These are phyloP conservation scores for Caenorhabditis angaria DNA, from an alignment of 2,888 invertebrate species.

Conservation along the genomic window DNA sequence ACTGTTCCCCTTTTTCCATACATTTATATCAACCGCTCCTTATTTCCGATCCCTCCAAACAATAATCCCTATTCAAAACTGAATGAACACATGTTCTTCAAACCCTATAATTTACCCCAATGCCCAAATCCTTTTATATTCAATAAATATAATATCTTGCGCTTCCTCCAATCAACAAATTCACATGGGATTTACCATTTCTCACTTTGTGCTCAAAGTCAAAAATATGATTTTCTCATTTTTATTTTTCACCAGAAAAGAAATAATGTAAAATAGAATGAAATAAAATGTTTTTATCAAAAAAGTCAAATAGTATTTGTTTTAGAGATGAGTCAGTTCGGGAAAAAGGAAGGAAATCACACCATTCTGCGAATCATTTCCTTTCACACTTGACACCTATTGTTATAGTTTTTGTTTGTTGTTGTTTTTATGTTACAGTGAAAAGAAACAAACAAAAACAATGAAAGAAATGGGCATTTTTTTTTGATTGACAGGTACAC, in stretches of 20 bases:
- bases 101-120: background rate
- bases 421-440: background rate
- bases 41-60: background rate
- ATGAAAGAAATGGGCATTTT: background rate
- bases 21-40: too few species aligned
- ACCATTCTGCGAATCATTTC: conserved; percentile 2
- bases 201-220: too few species aligned
- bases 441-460: background rate
- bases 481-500: conserved; percentile 1
- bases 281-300: background rate
- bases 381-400: conserved; percentile 1
- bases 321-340: background rate
- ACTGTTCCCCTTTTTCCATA: too few species aligned
- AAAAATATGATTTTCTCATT: background rate
- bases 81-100: background rate
- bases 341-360: background rate
- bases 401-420: background rate
- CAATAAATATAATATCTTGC: background rate
- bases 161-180: background rate
- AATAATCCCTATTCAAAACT: background rate
- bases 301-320: conserved; percentile 2
- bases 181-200: background rate
- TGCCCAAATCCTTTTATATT: background rate
- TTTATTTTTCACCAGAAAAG: too few species aligned
- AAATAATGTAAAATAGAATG: too few species aligned